Conservation (phyloP, 2,113 vertebrate species). For the Diadophis punctatus region DNA sequence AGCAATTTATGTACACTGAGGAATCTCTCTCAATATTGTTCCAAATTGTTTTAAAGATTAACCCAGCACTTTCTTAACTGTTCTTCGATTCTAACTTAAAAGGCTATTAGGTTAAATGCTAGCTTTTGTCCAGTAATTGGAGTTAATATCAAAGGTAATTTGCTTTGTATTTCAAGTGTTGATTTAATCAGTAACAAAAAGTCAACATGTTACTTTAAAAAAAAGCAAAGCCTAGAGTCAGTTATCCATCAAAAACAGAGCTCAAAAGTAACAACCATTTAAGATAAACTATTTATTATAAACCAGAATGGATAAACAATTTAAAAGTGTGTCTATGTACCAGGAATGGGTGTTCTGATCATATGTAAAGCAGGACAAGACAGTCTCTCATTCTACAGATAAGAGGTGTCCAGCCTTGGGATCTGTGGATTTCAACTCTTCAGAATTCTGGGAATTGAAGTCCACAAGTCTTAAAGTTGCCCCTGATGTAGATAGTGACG, state of each 20-base stretch:
- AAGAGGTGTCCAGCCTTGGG: neutral
- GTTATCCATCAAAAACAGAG: neutral
- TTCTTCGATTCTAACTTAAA: neutral
- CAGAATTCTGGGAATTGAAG: neutral
- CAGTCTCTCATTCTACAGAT: neutral
- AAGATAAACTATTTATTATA: neutral
- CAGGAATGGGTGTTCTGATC: neutral
- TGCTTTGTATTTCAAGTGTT: neutral
- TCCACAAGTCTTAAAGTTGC: neutral
- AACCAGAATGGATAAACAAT: neutral
- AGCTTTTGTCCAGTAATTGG: neutral
- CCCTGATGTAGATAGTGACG: conserved; percentile 13
- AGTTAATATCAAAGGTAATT: neutral
- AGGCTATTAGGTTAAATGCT: neutral
- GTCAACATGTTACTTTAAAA: neutral
- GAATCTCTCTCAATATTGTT: neutral
- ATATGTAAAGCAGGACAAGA: neutral
- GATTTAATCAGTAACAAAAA: conserved; percentile 6
- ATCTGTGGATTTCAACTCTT: neutral
- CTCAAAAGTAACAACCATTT: neutral
- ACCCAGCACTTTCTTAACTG: neutral
- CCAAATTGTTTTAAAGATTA: neutral
- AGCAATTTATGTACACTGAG: neutral
- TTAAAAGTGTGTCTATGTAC: neutral
- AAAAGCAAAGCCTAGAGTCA: neutral